A percentile compares a stretch with the other conserved stretches of the same genome.
Conservation (phyloP, 2,797 vertebrate species). For the Enteromius mattozi region DNA sequence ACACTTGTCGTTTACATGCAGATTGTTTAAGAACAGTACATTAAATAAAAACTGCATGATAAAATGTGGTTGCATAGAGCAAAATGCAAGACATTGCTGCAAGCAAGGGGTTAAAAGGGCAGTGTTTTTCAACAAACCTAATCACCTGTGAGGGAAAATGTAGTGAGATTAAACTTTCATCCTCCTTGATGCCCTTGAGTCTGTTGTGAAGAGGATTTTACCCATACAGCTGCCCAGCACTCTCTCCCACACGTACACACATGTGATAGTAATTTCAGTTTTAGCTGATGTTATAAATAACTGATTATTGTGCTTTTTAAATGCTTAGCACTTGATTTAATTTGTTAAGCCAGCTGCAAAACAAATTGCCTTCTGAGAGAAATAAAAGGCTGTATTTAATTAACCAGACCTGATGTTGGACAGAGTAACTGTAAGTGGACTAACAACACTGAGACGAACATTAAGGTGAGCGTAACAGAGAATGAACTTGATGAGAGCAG, state of each 20-base stretch:
- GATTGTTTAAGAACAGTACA: not conserved
- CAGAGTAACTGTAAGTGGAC: conserved; percentile 31
- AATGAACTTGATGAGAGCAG: conserved; percentile 79
- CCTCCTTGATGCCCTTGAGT: not conserved
- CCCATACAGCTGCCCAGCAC: not conserved
- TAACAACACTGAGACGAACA: conserved; percentile 30
- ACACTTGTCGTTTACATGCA: not conserved
- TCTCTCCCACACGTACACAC: conserved; percentile 10
- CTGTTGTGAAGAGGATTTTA: not conserved
- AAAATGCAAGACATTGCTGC: not conserved
- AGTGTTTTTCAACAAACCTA: not conserved
- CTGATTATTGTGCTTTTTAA: conserved; percentile 51
- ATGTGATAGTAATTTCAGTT: conserved; percentile 43
- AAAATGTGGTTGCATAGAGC: not conserved
- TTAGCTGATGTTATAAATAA: conserved; percentile 45
- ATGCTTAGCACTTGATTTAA: conserved; percentile 49
- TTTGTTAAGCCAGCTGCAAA: conserved; percentile 52
- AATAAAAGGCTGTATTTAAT: conserved; percentile 49
- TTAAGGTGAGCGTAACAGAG: conserved; percentile 59
- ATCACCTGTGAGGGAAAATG: not conserved
- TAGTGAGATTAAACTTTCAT: not conserved
- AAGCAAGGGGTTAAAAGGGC: not conserved
- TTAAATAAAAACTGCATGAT: not conserved
- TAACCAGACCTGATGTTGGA: conserved; percentile 39
- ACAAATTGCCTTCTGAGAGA: conserved; percentile 48